phyloP scores from a whole-genome alignment of 2,113 vertebrate species.

The Pelusios castaneus region DNA sequence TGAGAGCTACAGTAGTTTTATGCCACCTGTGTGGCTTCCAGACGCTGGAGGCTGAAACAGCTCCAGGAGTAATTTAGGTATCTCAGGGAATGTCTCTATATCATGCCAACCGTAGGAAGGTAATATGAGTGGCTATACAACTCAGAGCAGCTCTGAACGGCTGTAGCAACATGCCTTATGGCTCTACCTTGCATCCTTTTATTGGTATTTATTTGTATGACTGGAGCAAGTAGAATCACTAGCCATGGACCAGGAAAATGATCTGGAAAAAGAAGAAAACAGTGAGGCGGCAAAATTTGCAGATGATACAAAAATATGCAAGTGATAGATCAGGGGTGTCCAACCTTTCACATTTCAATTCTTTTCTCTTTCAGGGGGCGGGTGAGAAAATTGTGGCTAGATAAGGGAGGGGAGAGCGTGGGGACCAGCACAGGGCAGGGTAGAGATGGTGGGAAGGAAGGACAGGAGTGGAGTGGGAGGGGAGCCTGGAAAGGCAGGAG shows the following conservation, averaged over 20 bases:
- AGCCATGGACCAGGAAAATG: neutral
- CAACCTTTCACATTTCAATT: no score
- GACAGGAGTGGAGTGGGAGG: no score
- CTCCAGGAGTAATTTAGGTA: neutral
- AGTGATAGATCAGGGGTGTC: no score
- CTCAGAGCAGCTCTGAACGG: neutral
- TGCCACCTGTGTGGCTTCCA: neutral
- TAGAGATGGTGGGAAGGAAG: no score
- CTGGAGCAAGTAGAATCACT: neutral
- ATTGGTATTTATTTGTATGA: neutral
- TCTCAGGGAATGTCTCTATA: neutral
- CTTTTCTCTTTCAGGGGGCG: no score
- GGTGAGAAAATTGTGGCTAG: no score
- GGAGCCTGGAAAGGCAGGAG: no score
- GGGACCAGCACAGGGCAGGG: no score
- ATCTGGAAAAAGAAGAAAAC: no score
- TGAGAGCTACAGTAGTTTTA: neutral
- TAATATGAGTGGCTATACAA: neutral
- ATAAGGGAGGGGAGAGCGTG: no score
- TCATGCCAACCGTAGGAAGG: neutral
- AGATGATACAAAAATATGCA: no score
- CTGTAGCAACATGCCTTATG: neutral
- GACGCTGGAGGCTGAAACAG: neutral
- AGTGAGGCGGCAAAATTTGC: no score
- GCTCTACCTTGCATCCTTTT: neutral